A percentile compares a stretch with the other conserved stretches of the same genome.
Conservation (phyloP, 2,888 invertebrate genomes). For the Caenorhabditis sulstoni region DNA sequence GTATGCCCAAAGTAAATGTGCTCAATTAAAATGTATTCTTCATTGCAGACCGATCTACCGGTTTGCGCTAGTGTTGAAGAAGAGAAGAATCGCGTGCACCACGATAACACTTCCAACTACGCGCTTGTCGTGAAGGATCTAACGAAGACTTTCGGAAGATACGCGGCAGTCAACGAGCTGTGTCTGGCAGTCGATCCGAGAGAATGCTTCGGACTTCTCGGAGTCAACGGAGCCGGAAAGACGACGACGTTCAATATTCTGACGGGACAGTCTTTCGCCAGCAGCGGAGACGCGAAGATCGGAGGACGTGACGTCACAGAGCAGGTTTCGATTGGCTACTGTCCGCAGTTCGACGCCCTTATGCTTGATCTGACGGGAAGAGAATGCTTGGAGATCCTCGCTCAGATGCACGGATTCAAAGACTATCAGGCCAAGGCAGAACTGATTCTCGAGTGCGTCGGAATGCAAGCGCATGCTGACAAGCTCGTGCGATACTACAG, state of each 20-base stretch:
- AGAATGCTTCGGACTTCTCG: constrained; percentile 79
- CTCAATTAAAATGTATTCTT: neutral
- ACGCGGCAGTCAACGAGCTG: constrained; percentile 64
- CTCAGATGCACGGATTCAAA: constrained; percentile 65
- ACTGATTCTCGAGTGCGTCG: constrained; percentile 70
- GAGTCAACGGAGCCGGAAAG: constrained; percentile 78
- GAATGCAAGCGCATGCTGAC: constrained; percentile 71
- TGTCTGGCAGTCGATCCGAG: constrained; percentile 72
- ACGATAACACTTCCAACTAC: constrained; percentile 1
- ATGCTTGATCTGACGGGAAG: constrained; percentile 75
- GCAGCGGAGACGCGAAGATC: constrained; percentile 58
- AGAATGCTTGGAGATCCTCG: constrained; percentile 72
- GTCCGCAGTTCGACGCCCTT: constrained; percentile 79
- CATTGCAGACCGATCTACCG: constrained; percentile 37
- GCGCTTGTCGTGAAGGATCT: constrained; percentile 51
- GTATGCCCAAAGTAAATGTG: neutral
- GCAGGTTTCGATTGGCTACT: constrained; percentile 73
- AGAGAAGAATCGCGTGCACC: constrained; percentile 32
- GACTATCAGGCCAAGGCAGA: constrained; percentile 63
- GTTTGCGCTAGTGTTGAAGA: constrained; percentile 35
- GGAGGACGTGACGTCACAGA: constrained; percentile 59
- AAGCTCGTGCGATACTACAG: constrained; percentile 70
- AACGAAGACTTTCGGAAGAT: constrained; percentile 56
- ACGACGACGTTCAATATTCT: constrained; percentile 79
- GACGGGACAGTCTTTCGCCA: constrained; percentile 71